Evolutionary conservation across 2,888 invertebrate genomes (phyloP).

Genomic region (Diplolepis rosae): DNA sequence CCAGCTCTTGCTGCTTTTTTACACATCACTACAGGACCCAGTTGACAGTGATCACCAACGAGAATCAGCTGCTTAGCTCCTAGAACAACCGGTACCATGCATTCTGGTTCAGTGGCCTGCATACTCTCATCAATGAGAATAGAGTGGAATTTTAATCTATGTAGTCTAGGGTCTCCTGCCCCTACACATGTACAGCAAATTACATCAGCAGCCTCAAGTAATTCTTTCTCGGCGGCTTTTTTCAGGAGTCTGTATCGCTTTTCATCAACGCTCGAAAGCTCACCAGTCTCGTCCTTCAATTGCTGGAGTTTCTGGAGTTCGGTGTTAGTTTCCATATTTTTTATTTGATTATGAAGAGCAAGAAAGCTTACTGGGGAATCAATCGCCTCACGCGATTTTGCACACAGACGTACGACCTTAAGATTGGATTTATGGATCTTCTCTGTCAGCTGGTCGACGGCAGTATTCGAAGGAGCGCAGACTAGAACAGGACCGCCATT

Average conservation of each 20-base stretch:
- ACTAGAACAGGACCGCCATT: conserved; percentile 96
- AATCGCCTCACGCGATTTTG: conserved; percentile 98
- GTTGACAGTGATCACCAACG: conserved; percentile 99
- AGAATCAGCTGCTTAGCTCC: conserved; percentile 97
- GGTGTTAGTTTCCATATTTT: conserved; percentile 93
- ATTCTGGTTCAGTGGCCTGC: conserved; percentile 98
- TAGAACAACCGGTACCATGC: conserved; percentile 98
- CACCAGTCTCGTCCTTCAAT: conserved; percentile 98
- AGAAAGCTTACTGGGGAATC: conserved; percentile 98
- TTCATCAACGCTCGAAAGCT: conserved; percentile 96
- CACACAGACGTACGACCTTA: conserved; percentile 94
- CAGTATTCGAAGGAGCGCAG: conserved; percentile 99
- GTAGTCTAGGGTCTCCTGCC: conserved; percentile 96
- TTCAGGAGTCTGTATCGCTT: conserved; percentile 90
- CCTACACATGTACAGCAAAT: conserved; percentile 99
- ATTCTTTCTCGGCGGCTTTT: conserved; percentile 91
- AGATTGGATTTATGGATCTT: conserved; percentile 98
- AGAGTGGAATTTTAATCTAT: conserved; percentile 94
- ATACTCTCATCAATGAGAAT: conserved; percentile 97
- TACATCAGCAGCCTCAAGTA: conserved; percentile 97
- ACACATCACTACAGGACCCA: conserved; percentile 99
- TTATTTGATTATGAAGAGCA: conserved; percentile 97
- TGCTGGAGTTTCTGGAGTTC: conserved; percentile 97
- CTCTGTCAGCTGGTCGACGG: conserved; percentile 98
- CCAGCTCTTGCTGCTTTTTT: conserved; percentile 98